Percentiles rank a stretch among this genome's conserved stretches.
Evolutionary conservation across 2,888 invertebrate genomes (phyloP).

Genomic region (Amphipyra tragopoginis): DNA sequence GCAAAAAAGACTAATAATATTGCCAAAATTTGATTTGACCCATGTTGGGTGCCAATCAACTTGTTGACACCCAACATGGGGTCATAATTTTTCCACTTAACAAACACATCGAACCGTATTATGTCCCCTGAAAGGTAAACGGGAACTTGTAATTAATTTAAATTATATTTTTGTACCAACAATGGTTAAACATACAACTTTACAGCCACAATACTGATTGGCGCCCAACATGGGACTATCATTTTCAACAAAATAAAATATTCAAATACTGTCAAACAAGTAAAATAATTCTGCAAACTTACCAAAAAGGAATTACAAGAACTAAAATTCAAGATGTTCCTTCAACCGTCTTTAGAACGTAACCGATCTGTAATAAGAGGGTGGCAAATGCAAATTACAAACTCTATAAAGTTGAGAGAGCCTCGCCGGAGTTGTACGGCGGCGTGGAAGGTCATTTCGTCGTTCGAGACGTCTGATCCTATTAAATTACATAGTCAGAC

Average conservation of each 20-base stretch:
- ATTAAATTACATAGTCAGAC: constrained; percentile 54
- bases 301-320: constrained; percentile 16
- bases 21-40: not conserved
- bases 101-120: not conserved
- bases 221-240: constrained; percentile 10
- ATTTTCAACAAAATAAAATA: too few relatives aligned
- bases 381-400: constrained; percentile 54
- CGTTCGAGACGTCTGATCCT: constrained; percentile 45
- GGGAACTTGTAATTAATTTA: too few relatives aligned
- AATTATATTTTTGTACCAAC: too few relatives aligned
- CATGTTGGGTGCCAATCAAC: constrained; percentile 33
- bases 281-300: not conserved
- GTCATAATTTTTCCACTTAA: not conserved
- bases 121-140: too few relatives aligned
- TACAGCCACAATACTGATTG: constrained; percentile 30
- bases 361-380: constrained; percentile 47
- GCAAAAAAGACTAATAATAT: too few relatives aligned
- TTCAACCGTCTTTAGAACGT: constrained; percentile 30
- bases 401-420: constrained; percentile 38
- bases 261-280: too few relatives aligned
- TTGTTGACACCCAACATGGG: constrained; percentile 20
- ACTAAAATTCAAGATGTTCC: constrained; percentile 17
- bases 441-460: constrained; percentile 39
- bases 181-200: too few relatives aligned
- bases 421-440: constrained; percentile 36